Base-by-base conservation (phyloP, 2,888 invertebrate species). In the Drosophila robusta region DNA sequence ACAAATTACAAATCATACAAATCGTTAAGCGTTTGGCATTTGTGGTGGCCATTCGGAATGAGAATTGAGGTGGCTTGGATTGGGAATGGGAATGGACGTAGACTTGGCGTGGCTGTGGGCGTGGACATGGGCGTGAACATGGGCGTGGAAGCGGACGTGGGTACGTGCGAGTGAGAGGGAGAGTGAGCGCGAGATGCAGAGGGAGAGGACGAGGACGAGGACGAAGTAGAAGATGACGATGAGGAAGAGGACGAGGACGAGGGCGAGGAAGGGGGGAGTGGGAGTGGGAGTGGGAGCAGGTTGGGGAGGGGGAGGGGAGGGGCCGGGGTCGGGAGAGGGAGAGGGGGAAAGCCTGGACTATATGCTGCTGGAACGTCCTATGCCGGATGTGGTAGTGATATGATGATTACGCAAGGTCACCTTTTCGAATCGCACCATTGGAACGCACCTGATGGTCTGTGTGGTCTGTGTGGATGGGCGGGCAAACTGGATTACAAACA, bases 321-420 rank as follows among this genome's bases (percentile, higher is more conserved):
- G 18, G 18, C 1, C 1, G 2, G 18, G 18, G 18, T 18, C 1
- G 2, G 18, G 18, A 18, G 18, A 18, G n/a, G 16, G 16, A 16
- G 12, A 46, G 18, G 42, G 24, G 2, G 52, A 38, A 12, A 11
- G 11, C 51, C 16, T 32, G 42, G 46, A 52, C 80, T 90, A 92
- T 72, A 92, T 91, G 80, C 91, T 92, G 78, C 90, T 91, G 52
- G 92, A 91, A 1, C 91, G 89, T 41, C 92, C 92, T 24, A 91
- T 89, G 54, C 91, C 92, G 9, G 91, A 91, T 38, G 92, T 91
- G 54, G 91, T 91, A 39, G 91, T 92, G 63, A 91, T 90, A 57
- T 92, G 92, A 70, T 92, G 80, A 51, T 73, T 67, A 32, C 81
- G 78, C 41, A 51, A 47, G 38, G 29, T 54, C 65, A 69, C 58